These are phyloP conservation scores for Yponomeuta plumbellus DNA, from an alignment of 2,888 invertebrate genomes.

Conservation along the genomic window DNA sequence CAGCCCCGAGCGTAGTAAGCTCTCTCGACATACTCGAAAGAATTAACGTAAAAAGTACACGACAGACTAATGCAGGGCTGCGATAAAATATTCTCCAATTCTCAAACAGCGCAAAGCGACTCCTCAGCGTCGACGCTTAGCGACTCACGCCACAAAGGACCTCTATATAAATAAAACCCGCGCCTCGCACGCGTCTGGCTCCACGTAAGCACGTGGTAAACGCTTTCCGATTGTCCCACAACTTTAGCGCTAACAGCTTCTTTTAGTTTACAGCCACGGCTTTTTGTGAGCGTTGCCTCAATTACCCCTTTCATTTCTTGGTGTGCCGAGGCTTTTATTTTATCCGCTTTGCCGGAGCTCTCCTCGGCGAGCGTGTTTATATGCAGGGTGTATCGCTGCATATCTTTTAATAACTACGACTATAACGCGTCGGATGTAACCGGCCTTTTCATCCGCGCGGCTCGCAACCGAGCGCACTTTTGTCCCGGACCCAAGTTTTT, in stretches of 20 bases:
- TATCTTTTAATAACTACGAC: slow-evolving; percentile 55
- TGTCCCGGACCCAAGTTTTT: slow-evolving; percentile 14
- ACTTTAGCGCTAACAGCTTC: slow-evolving; percentile 53
- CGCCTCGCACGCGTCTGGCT: slow-evolving; percentile 15
- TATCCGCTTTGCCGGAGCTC: slow-evolving; percentile 38
- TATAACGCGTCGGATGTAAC: slow-evolving; percentile 33
- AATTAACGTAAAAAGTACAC: not conserved
- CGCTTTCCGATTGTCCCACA: slow-evolving; percentile 44
- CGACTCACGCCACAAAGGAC: slow-evolving; percentile 6
- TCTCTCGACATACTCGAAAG: not conserved
- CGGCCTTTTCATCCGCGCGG: slow-evolving; percentile 41
- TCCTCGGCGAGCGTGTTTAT: slow-evolving; percentile 45
- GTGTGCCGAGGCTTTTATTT: slow-evolving; percentile 57
- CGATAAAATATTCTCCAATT: not conserved
- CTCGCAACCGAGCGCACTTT: slow-evolving; percentile 18
- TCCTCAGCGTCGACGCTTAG: not conserved
- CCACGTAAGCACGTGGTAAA: slow-evolving; percentile 31
- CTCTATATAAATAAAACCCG: slow-evolving; percentile 16
- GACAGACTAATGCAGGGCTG: not conserved
- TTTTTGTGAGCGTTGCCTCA: slow-evolving; percentile 54
- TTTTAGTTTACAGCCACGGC: slow-evolving; percentile 55
- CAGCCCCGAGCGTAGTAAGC: not conserved
- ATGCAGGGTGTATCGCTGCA: slow-evolving; percentile 36
- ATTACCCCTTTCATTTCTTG: slow-evolving; percentile 61
- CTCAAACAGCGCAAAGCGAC: not conserved